Base-by-base conservation (phyloP, 2,113 vertebrate species). In the Tenebrosternarchus preto region DNA sequence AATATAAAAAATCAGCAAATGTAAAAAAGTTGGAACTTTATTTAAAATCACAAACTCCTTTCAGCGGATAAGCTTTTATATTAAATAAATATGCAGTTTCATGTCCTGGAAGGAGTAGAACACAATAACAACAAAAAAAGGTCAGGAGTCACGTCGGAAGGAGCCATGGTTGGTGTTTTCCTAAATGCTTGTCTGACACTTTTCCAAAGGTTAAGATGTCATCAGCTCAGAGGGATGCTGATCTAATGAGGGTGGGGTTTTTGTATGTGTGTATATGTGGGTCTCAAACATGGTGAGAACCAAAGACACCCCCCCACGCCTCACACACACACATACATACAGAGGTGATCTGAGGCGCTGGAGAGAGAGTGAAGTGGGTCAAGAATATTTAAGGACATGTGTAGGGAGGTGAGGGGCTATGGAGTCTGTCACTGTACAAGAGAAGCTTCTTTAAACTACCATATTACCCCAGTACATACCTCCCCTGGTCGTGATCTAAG, bases 201-300 rank as follows among this genome's bases (percentile, higher is more conserved):
- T 92, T 90, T 93, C 90, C 91, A 94, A 94, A 95, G 93, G 95
- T 95, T 93, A 94, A 92, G 92, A 92, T 94, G 94, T 94, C 93
- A 94, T 93, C 92, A 91, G 87, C 92, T 93, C 92, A 92, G 92
- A 90, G 93, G 88, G 92, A 92, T 91, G 83, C 60, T 81, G 83
- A 73, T 79, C 50, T 39, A 27, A 72, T 63, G 79, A 69, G 84
- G 81, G 87, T 90, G 77, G 88, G 88, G 90, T 90, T 89, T 93
- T 90, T 91, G 89, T 31, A 57, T 83, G 27, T 64, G 89, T 86
- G 83, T 77, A 66, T 89, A 88, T 93, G 90, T 91, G 89, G 36
- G 60, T 83, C 89, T 87, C 3, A 29, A n/a, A 69, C 1, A 82
- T 94, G 96, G 95, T 91, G 87, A 93, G 92, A 96, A 95, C 92